A percentile compares a stretch with the other conserved stretches of the same genome.
Conservation (phyloP, 2,888 invertebrate species). For the Eupeodes latifasciatus region DNA sequence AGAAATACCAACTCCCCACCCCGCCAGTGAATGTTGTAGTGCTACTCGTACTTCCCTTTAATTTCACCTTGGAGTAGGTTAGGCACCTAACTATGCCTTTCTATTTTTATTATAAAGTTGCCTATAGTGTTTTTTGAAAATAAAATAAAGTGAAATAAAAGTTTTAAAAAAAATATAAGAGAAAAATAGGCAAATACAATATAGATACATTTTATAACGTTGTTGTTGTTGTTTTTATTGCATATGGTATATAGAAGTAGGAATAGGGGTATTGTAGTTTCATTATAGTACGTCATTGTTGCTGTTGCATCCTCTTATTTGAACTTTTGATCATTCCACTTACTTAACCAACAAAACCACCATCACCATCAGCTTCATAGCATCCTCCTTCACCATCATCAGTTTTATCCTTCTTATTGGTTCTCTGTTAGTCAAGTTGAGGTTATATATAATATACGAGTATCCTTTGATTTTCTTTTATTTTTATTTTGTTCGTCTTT, state of each 20-base stretch:
- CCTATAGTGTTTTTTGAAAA: constrained; percentile 16
- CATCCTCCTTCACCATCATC: not conserved
- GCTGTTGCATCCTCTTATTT: constrained; percentile 63
- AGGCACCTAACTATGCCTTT: constrained; percentile 5
- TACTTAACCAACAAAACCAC: constrained; percentile 12
- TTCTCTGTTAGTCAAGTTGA: constrained; percentile 6
- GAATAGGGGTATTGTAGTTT: constrained; percentile 11
- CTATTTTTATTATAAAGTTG: constrained; percentile 61
- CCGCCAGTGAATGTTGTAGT: no score
- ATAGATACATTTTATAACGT: constrained; percentile 47
- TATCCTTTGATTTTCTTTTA: constrained; percentile 46
- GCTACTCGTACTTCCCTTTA: not conserved
- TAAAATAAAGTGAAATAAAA: not conserved
- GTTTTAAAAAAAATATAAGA: not conserved
- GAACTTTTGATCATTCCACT: constrained; percentile 59
- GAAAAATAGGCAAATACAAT: constrained; percentile 26
- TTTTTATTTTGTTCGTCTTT: not conserved
- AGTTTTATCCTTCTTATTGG: not conserved
- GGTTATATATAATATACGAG: not conserved
- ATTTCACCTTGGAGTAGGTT: constrained; percentile 59
- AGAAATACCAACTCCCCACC: not conserved
- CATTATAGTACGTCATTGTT: constrained; percentile 25
- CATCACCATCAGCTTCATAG: not conserved
- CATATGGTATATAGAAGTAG: not conserved
- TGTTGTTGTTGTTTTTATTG: constrained; percentile 11